phyloP scores from a whole-genome alignment of 2,797 vertebrate species.

The Gorsachius magnificus region DNA sequence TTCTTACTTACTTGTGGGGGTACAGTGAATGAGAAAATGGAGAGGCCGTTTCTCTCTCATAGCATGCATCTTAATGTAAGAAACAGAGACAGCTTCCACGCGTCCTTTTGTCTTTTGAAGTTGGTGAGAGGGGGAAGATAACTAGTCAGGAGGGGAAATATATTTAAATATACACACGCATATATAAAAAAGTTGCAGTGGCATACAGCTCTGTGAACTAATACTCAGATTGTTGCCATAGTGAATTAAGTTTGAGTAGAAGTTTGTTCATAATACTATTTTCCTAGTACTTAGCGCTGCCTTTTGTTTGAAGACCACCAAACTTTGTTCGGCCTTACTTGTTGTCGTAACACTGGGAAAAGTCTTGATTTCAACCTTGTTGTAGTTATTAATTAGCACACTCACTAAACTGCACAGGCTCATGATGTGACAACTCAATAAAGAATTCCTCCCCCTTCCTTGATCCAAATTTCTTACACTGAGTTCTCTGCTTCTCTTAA shows the following conservation, averaged over 20 bases:
- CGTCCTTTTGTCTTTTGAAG: background rate
- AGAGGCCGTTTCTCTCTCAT: background rate
- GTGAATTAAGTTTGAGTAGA: background rate
- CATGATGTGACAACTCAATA: background rate
- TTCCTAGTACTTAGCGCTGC: background rate
- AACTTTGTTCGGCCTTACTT: background rate
- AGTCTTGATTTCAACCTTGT: background rate
- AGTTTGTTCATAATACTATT: background rate
- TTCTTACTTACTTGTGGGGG: background rate
- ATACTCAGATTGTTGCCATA: background rate
- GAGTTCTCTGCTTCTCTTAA: slow-evolving; percentile 57
- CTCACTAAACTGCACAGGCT: background rate
- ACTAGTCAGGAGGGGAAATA: background rate
- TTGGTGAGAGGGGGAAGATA: background rate
- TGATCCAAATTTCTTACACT: slow-evolving; percentile 3
- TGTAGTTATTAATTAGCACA: background rate
- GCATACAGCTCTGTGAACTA: background rate
- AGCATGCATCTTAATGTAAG: background rate
- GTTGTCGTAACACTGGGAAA: background rate
- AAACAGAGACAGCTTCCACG: background rate
- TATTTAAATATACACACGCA: background rate
- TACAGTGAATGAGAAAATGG: background rate
- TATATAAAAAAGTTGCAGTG: accelerated
- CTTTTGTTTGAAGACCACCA: background rate
- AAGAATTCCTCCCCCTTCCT: background rate